Evolutionary conservation across 92 coral and sea anemone genomes (phyloP).

Genomic region (Epizoanthus rinbou): DNA sequence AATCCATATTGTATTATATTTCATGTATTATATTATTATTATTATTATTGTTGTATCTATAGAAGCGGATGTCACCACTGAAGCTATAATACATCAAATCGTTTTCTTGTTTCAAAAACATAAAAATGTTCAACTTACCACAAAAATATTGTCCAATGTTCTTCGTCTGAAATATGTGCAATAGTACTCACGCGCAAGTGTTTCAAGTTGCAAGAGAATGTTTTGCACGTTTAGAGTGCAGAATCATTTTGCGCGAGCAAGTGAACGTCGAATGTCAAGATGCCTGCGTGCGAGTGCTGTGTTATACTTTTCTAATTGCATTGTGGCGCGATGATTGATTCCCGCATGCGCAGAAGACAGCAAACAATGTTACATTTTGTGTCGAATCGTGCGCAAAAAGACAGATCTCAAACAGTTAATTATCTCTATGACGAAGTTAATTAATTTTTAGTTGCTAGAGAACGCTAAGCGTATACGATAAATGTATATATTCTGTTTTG

Average conservation of each 20-base stretch:
- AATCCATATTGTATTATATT: no score
- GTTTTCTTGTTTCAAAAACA: no score
- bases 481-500: no score
- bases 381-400: neutral
- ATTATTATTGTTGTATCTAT: no score
- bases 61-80: no score
- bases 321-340: constrained; percentile 29
- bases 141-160: neutral
- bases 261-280: neutral
- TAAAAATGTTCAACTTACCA: no score
- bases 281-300: neutral
- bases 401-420: neutral
- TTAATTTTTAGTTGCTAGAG: neutral
- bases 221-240: neutral
- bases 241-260: constrained; percentile 10
- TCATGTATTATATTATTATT: no score
- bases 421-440: constrained; percentile 40
- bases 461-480: no score
- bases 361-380: neutral
- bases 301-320: neutral
- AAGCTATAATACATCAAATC: no score
- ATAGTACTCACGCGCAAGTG: neutral
- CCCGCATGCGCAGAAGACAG: constrained; percentile 20
- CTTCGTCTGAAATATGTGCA: neutral
- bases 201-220: neutral